phyloP scores from a whole-genome alignment of 2,113 vertebrate genomes.

The Poecile atricapillus region DNA sequence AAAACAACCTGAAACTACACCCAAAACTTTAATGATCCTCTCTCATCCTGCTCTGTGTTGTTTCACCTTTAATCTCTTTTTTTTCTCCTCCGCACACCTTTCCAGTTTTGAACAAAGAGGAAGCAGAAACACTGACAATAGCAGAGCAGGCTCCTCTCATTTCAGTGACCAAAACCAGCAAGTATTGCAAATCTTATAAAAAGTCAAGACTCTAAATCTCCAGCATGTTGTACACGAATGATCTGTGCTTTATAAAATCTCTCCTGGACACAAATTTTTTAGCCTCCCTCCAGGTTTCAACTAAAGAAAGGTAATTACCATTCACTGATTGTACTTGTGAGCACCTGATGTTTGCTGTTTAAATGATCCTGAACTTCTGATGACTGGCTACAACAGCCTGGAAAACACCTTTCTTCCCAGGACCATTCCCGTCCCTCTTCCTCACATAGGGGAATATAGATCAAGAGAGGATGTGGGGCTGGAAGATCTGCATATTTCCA shows the following conservation, averaged over 20 bases:
- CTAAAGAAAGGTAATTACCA: background rate
- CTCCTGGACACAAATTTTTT: background rate
- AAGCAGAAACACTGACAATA: background rate
- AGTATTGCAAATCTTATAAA: background rate
- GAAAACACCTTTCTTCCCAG: background rate
- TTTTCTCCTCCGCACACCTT: background rate
- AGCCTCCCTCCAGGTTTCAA: background rate
- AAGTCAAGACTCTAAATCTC: background rate
- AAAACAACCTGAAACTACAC: constrained; percentile 57
- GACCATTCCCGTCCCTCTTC: background rate
- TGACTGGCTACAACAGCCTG: background rate
- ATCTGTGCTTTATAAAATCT: background rate
- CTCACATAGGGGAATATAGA: background rate
- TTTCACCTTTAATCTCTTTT: background rate
- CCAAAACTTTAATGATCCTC: constrained; percentile 32
- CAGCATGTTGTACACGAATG: background rate
- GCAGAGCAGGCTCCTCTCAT: background rate
- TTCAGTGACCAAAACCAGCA: background rate
- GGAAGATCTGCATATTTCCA: background rate
- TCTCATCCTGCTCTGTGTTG: background rate
- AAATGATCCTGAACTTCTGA: background rate
- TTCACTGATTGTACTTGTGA: background rate
- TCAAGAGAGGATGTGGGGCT: background rate
- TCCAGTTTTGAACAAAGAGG: background rate
- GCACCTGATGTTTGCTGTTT: background rate